A percentile compares a stretch with the other conserved stretches of the same genome.
phyloP scores from a whole-genome alignment of 2,888 invertebrate genomes.

The Perizoma affinitatum region DNA sequence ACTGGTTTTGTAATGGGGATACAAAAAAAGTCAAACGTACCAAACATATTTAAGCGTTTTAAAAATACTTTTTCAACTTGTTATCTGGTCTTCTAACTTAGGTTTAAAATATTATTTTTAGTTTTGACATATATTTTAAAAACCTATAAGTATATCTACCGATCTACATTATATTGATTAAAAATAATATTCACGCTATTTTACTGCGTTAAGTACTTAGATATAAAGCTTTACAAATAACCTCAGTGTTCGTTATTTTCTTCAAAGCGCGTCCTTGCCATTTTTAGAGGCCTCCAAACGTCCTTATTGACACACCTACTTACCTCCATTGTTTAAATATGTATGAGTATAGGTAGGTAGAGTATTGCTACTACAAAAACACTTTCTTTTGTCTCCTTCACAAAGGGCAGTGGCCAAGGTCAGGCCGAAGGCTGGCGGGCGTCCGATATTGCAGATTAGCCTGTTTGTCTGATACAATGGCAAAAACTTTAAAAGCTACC shows the following conservation, averaged over 20 bases:
- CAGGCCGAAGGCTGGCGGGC: conserved; percentile 56
- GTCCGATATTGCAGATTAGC: conserved; percentile 68
- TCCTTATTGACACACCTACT: conserved; percentile 35
- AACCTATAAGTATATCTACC: too few relatives aligned
- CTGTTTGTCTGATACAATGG: conserved; percentile 42
- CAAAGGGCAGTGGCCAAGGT: conserved; percentile 71
- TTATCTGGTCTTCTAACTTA: too few relatives aligned
- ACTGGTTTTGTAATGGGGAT: too few relatives aligned
- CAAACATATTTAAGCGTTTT: too few relatives aligned
- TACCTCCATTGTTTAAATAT: conserved; percentile 14
- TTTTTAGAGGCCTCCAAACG: conserved; percentile 29
- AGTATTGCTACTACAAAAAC: conserved; percentile 56
- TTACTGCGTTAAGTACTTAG: too few relatives aligned
- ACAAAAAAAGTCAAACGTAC: too few relatives aligned
- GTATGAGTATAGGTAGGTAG: conserved; percentile 33
- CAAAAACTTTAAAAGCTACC: conserved; percentile 23
- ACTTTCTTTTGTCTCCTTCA: conserved; percentile 65
- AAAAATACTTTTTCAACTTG: too few relatives aligned
- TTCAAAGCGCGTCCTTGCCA: conserved; percentile 26
- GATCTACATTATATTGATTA: too few relatives aligned
- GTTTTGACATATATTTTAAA: too few relatives aligned
- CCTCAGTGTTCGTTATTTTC: conserved; percentile 17
- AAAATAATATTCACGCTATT: too few relatives aligned
- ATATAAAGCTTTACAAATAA: too few relatives aligned
- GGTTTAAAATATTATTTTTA: too few relatives aligned